Base-by-base conservation (phyloP, 2,113 vertebrate genomes). In the Falco punctatus region DNA sequence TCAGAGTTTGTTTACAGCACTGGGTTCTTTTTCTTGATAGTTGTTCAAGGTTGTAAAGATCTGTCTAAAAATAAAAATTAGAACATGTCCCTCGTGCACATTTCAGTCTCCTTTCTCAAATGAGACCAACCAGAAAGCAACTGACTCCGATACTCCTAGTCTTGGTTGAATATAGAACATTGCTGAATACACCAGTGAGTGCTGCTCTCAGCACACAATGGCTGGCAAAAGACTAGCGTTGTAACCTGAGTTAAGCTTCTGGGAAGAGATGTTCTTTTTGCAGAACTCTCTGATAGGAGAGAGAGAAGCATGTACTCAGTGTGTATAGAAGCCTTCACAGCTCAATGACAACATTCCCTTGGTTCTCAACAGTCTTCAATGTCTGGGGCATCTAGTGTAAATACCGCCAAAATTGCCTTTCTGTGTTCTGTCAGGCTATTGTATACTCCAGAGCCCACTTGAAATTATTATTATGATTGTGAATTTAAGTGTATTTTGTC, bases 51-150 rank as follows among this genome's bases (percentile, higher is more conserved):
- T 96, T 89, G 73, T 72, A 57, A 88, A 79, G 83, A 91, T 85
- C 80, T 72, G 9, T 80, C 94, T 97, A 92, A 97, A 97, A 96
- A 96, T 94, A 96, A 96, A 84, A 96, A 96, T 81, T 20, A 92
- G 96, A 91, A 42, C 84, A 19, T 10, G 65, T 94, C 97, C 88
- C 92, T 65, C 27, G 33, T 58, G 92, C 61, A 35, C 70, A 44
- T 84, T 94, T 96, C 86, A 92, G 81, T 87, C 77, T 96, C 69
- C 88, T 74, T 94, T 83, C 83, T 96, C 70, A 92, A 95, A 95
- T 79, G 88, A 96, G 94, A 94, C 79, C 77, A 84, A 51, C 23
- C 86, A 93, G 95, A 69, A 71, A 81, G 90, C 61, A 61, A 55
- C 30, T 85, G 88, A 67, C 92, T 75, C 49, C 0, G 2, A 46